Conservation (phyloP, 2,113 vertebrate genomes). For the Agapornis roseicollis region DNA sequence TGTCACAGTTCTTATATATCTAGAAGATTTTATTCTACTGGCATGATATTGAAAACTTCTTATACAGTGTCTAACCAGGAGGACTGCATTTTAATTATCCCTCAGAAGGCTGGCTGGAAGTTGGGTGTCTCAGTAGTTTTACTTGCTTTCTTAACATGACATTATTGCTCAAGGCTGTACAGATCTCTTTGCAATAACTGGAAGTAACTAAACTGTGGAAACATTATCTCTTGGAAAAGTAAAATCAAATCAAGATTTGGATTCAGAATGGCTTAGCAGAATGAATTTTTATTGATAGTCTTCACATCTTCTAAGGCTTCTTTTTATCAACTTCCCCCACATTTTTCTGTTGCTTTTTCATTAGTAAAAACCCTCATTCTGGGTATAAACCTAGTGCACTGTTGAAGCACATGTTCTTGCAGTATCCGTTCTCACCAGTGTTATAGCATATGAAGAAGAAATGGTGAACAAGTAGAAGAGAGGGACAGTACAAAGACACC, state of each 20-base stretch:
- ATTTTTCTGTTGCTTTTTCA: neutral
- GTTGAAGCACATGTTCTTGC: neutral
- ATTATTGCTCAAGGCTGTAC: constrained; percentile 18
- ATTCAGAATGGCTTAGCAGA: neutral
- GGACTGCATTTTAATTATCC: constrained; percentile 35
- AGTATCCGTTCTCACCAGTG: neutral
- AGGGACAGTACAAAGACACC: neutral
- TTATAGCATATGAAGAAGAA: neutral
- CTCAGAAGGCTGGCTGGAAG: neutral
- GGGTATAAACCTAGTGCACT: neutral
- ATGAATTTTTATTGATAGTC: constrained; percentile 8
- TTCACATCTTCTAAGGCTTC: constrained; percentile 33
- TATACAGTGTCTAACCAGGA: neutral
- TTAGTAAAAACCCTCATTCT: neutral
- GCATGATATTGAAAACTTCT: neutral
- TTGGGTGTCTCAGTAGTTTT: constrained; percentile 28
- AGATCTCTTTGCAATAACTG: neutral
- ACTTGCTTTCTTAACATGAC: neutral
- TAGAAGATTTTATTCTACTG: constrained; percentile 1
- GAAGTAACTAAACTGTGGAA: constrained; percentile 46
- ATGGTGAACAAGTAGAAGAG: neutral
- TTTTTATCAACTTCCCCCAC: neutral
- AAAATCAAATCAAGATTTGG: constrained; percentile 17
- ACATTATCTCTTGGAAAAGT: constrained; percentile 52
- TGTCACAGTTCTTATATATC: neutral